Evolutionary conservation across 2,113 vertebrate genomes (phyloP).

Genomic region (Danio rerio): GRCz12tu NC_133200.1:6553001-6553500

Average conservation of each 20-base stretch:
- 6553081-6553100: constrained; percentile 86
- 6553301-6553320: constrained; percentile 97
- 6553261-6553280: constrained; percentile 76
- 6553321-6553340: constrained; percentile 83
- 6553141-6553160: constrained; percentile 80
- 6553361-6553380: constrained; percentile 57
- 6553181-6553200: constrained; percentile 80
- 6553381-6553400: constrained; percentile 93
- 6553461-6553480: constrained; percentile 99
- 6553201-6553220: constrained; percentile 84
- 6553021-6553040: constrained; percentile 97
- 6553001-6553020: constrained; percentile 93
- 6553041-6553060: constrained; percentile 92
- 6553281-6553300: constrained; percentile 77
- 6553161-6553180: constrained; percentile 80
- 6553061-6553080: constrained; percentile 99
- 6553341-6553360: constrained; percentile 63
- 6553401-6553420: constrained; percentile 90
- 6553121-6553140: constrained; percentile 74
- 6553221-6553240: constrained; percentile 91
- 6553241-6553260: constrained; percentile 94
- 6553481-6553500: constrained; percentile 99
- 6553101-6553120: constrained; percentile 73
- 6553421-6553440: constrained; percentile 85
- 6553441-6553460: constrained; percentile 95